These are phyloP conservation scores for Pararge aegeria DNA, from an alignment of 1,140 invertebrate genomes.

Conservation along the genomic window DNA sequence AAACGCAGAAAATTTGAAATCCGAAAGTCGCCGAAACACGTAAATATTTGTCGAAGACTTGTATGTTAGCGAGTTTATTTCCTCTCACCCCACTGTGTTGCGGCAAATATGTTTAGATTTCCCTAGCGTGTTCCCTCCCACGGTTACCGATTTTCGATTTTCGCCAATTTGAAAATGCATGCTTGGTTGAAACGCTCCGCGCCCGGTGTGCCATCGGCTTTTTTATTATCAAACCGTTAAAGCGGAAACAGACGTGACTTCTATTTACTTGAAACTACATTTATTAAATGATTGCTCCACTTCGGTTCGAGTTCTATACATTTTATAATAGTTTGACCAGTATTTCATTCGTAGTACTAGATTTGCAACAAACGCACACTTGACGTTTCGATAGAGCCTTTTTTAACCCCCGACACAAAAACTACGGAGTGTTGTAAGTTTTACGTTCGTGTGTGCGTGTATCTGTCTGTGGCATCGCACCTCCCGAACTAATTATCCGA, in stretches of 20 bases:
- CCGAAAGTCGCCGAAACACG: neutral
- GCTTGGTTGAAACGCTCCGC: neutral
- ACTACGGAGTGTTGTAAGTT: too few species aligned
- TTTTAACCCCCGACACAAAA: too few species aligned
- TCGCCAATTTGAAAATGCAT: neutral
- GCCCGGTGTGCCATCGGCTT: neutral
- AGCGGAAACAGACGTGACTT: neutral
- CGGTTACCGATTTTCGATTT: neutral
- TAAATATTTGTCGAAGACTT: neutral
- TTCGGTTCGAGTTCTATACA: neutral
- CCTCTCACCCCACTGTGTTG: neutral
- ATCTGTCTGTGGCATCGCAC: too few species aligned
- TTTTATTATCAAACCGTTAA: slow-evolving; percentile 6
- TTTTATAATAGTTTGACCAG: neutral
- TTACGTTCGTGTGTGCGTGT: too few species aligned
- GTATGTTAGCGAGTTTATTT: neutral
- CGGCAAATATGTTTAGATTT: slow-evolving; percentile 4
- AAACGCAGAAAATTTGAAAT: neutral
- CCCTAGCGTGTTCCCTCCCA: neutral
- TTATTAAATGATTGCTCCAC: neutral
- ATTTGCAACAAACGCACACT: too few species aligned
- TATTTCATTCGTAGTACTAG: too few species aligned
- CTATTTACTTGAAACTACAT: slow-evolving; percentile 1
- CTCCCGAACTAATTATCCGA: too few species aligned
- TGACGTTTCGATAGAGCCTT: too few species aligned